Evolutionary conservation across 2,888 invertebrate genomes (phyloP), one percentile per base, ranked within the genome.

Genomic region (Halocaridina rubra): DNA sequence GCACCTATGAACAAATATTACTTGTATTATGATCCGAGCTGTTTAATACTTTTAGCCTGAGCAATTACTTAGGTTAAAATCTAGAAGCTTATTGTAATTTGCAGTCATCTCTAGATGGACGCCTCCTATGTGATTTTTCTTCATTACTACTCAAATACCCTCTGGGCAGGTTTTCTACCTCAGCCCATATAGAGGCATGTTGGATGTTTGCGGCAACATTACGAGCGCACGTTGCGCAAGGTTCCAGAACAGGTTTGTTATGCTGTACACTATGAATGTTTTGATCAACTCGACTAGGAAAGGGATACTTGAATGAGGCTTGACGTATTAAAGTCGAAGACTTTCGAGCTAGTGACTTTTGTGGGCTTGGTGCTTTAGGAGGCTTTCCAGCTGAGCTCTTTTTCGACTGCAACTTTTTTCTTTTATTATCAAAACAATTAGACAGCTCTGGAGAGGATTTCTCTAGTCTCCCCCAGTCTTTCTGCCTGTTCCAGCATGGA

Each of bases 141-240:
- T 85, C 80, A 33, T 71, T 33, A 39, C 81, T 80, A 22, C 53
- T 32, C 13, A 85, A 22, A 59, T 87, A 82, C 5, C 82, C 86
- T 16, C 71, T 57, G 3, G 84, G 84, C 4, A 84, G 79, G 32
- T 84, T 84, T 5, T 79, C 79, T 22, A 80, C 59, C 10, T 85
- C 33, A 19, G 69, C 84, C 88, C 88, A 88, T 30, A 86, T 81
- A 22, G 86, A 84, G 3, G 84, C 80, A 76, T 88, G 88, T 69
- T 88, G 86, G n/a, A 88, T 86, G 53, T 82, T 85, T 8, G 82
- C 86, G 8, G 79, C 85, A 59, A 88, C 84, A 84, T 88, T 88
- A 16, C 81, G 69, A 10, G 85, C 82, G 46, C 88, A 88, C 22
- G 85, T 88, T 30, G 75, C 79, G 22, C 88, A 88, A 2, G 85